Percentiles rank a stretch among this genome's conserved stretches.
These are phyloP conservation scores for Spilarctia lutea DNA, from an alignment of 2,888 invertebrate species.

Conservation along the genomic window DNA sequence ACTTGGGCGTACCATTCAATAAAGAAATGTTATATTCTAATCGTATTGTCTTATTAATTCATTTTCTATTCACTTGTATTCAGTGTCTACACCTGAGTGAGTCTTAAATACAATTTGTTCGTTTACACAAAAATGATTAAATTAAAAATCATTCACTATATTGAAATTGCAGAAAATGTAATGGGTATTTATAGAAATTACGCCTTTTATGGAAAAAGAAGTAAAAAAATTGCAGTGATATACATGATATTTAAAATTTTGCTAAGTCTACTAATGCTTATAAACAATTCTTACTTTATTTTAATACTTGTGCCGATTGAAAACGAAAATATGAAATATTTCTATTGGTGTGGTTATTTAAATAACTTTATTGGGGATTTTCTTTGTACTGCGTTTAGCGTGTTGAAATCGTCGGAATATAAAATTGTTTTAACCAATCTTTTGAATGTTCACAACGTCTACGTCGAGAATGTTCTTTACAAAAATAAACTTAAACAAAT, in stretches of 20 bases:
- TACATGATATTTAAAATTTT: not conserved
- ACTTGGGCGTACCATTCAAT: not conserved
- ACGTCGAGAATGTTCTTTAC: not conserved
- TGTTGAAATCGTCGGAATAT: not conserved
- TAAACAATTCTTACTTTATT: not conserved
- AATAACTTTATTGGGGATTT: constrained; percentile 1
- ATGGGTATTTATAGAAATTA: constrained; percentile 11
- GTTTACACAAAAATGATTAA: not conserved
- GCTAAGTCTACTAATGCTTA: not conserved
- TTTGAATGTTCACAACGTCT: not conserved
- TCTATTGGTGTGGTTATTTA: not conserved
- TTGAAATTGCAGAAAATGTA: not conserved
- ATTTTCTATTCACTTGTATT: not conserved
- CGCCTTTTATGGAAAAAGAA: not conserved
- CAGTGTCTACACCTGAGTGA: not conserved
- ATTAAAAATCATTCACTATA: not conserved
- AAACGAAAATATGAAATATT: not conserved
- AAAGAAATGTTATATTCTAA: not conserved
- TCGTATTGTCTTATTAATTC: not conserved
- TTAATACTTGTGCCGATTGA: not conserved
- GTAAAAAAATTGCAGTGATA: not conserved
- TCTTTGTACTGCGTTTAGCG: not conserved
- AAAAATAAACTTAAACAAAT: not conserved
- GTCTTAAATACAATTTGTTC: not conserved
- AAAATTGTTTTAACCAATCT: not conserved